Conservation (phyloP, 2,797 vertebrate species). For the Euthynnus affinis region DNA sequence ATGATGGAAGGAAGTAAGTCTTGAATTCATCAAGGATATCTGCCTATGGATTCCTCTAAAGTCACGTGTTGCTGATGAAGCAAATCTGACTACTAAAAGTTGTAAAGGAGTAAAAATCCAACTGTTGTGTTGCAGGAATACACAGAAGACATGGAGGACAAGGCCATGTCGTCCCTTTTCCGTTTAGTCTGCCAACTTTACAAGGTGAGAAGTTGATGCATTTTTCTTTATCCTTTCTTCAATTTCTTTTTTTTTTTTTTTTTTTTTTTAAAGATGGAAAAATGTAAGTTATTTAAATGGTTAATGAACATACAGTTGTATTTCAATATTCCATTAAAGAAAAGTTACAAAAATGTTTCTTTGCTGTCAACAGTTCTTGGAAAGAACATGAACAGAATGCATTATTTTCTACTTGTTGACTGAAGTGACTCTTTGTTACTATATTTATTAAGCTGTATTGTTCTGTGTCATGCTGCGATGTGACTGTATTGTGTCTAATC, state of each 20-base stretch:
- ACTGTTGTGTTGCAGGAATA: constrained; percentile 69
- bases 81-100: neutral
- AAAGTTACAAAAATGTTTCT: no score
- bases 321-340: no score
- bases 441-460: neutral
- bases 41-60: neutral
- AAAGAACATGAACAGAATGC: no score
- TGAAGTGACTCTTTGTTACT: neutral
- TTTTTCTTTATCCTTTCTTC: neutral
- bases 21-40: neutral
- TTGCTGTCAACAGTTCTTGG: no score
- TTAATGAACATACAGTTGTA: no score
- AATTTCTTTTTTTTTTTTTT: no score
- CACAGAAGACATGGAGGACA: constrained; percentile 73
- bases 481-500: constrained; percentile 21
- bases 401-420: neutral
- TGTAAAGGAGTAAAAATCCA: neutral
- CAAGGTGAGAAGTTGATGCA: constrained; percentile 79
- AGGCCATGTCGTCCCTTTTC: constrained; percentile 83
- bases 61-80: no score
- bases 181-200: constrained; percentile 88
- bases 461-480: neutral
- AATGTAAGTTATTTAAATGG: no score
- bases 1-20: no score
- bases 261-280: no score